phyloP scores from a whole-genome alignment of 2,797 vertebrate genomes.

The Antrozous pallidus region DNA sequence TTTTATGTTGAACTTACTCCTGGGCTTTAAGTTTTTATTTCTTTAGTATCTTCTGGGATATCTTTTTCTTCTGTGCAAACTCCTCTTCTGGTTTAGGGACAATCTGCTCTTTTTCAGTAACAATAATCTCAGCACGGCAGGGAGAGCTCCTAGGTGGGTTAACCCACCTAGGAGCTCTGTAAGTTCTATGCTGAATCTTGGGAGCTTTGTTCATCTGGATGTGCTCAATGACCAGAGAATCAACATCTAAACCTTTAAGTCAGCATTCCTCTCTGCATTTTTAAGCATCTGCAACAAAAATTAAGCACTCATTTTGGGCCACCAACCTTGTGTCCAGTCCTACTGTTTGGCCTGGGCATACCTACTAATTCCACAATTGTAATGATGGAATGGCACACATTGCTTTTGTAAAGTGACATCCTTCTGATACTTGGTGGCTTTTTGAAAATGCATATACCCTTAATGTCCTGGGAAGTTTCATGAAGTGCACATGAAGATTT shows the following conservation, averaged over 20 bases:
- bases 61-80: not conserved
- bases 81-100: not conserved
- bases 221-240: not conserved
- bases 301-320: not conserved
- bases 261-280: not conserved
- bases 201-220: not conserved
- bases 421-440: not conserved
- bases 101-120: not conserved
- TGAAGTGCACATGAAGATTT: not conserved
- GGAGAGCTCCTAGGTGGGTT: not conserved
- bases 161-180: not conserved
- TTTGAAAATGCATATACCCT: not conserved
- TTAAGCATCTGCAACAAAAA: not conserved
- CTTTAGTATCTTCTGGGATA: not conserved
- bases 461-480: not conserved
- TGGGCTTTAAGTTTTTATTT: not conserved
- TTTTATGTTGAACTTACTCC: not conserved
- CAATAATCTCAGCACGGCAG: not conserved
- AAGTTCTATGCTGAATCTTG: not conserved
- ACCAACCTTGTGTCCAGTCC: not conserved
- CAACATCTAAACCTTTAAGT: not conserved
- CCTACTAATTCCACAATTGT: not conserved
- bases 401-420: not conserved
- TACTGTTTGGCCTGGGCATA: not conserved
- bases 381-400: not conserved